Conservation (phyloP, 2,888 invertebrate species). For the Cabera pusaria region DNA sequence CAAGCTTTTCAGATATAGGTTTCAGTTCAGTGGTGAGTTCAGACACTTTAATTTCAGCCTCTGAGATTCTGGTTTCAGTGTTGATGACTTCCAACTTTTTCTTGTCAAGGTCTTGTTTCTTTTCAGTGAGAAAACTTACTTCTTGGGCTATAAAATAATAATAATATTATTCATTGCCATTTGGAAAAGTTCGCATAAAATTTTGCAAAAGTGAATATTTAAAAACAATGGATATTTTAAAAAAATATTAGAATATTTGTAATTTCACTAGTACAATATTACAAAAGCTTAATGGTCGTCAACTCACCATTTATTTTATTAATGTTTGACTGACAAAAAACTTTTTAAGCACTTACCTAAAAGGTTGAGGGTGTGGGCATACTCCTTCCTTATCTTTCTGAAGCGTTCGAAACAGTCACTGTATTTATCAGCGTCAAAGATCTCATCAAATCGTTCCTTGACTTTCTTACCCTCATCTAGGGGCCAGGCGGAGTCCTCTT, state of each 20-base stretch:
- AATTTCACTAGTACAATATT: too few species aligned
- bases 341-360: constrained; percentile 81
- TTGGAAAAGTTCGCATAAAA: too few species aligned
- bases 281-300: too few species aligned
- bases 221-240: too few species aligned
- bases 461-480: constrained; percentile 96
- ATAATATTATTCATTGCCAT: too few species aligned
- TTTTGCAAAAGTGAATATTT: too few species aligned
- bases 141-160: constrained; percentile 75
- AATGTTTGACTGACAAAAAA: too few species aligned
- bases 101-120: constrained; percentile 84
- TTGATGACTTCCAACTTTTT: constrained; percentile 82
- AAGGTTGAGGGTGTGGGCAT: constrained; percentile 74
- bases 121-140: constrained; percentile 76
- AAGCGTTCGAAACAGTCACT: constrained; percentile 93
- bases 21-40: constrained; percentile 81
- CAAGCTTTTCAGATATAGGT: constrained; percentile 79
- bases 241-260: background rate
- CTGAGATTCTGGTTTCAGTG: constrained; percentile 84
- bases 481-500: constrained; percentile 99
- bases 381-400: constrained; percentile 86
- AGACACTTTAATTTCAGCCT: constrained; percentile 83
- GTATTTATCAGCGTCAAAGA: constrained; percentile 97
- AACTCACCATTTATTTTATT: too few species aligned
- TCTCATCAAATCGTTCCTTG: constrained; percentile 98